Conservation (phyloP, 2,113 vertebrate genomes). For the Clinocottus analis region DNA sequence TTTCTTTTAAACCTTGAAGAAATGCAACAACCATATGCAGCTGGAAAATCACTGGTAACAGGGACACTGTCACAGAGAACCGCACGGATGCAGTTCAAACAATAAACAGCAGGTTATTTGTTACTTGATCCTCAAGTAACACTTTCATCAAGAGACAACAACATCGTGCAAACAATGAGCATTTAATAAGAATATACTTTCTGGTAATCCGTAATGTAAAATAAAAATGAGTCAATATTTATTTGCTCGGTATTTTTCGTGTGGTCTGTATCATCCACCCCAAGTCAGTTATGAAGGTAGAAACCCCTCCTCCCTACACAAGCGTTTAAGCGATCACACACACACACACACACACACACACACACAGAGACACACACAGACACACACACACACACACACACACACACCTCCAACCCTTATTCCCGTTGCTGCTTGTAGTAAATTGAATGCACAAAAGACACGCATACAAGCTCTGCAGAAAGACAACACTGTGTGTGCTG, state of each 20-base stretch:
- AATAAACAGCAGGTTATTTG: conserved; percentile 4
- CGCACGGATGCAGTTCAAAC: conserved; percentile 6
- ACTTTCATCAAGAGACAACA: background rate
- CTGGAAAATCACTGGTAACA: conserved; percentile 51
- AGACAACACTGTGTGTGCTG: conserved; percentile 32
- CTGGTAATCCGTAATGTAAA: background rate
- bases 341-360: conserved; percentile 21
- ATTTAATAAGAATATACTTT: background rate
- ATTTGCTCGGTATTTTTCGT: conserved; percentile 24
- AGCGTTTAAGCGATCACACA: conserved; percentile 52
- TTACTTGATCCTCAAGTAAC: background rate
- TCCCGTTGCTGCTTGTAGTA: conserved; percentile 45
- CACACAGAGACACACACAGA: conserved; percentile 15
- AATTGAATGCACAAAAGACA: conserved; percentile 61
- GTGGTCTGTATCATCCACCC: conserved; percentile 41
- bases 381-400: conserved; percentile 12
- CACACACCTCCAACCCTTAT: conserved; percentile 26
- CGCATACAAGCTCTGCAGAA: conserved; percentile 28
- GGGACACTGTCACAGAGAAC: conserved; percentile 23
- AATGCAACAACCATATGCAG: conserved; percentile 43
- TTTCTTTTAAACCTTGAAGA: conserved; percentile 46
- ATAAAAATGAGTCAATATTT: conserved; percentile 23
- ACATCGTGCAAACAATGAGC: background rate
- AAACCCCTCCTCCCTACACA: conserved; percentile 42
- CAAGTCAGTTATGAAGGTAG: conserved; percentile 52